Base-by-base conservation (phyloP, 2,797 vertebrate genomes). In the Brachyrhaphis roseni region DNA sequence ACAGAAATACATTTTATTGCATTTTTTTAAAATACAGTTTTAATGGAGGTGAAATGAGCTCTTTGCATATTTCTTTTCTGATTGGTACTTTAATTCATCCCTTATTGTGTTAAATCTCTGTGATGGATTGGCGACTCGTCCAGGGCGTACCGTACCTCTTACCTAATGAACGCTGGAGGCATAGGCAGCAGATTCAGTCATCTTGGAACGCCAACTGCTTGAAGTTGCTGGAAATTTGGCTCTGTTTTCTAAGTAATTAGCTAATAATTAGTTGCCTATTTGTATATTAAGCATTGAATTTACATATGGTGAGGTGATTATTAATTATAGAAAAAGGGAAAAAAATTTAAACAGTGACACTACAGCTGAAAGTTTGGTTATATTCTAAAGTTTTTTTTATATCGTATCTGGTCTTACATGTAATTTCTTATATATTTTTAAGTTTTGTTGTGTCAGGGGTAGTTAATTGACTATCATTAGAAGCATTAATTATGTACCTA, bases 331-430 rank as follows among this genome's bases (percentile, higher is more conserved):
- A 28, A 36, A 64, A 39, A 66, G 18, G 34, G 18, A 8, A 34
- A 2, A 18, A 4, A 34, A 8, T 1, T 7, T 26, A 26, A n/a
- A 31, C 59, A 36, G 31, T 34, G 31, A 36, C 13, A 34, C 55
- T 28, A 12, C 28, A 8, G 28, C 28, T 16, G 2, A 34, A 18
- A 3, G 15, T 62, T 62, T 62, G 57, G 28, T 62, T 66, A 11
- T 39, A 39, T 36, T 66, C 16, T 39, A 39, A 66, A 23, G 1
- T 23, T 39, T 66, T 62, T 62, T 16, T 66, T 39, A 66, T 55
- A n/a, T n/a, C 26, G n/a, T 55, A 55, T n/a, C 20, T 8, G 26
- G 8, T 20, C 10, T 41, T 43, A 78, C 78, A 83, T 55, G 74
- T 34, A 74, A 11, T 64, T 36, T 36, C 16, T 10, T 23, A 64